Evolutionary conservation across 1,140 invertebrate species (phyloP).

Genomic region (Microvelia longipes): DNA sequence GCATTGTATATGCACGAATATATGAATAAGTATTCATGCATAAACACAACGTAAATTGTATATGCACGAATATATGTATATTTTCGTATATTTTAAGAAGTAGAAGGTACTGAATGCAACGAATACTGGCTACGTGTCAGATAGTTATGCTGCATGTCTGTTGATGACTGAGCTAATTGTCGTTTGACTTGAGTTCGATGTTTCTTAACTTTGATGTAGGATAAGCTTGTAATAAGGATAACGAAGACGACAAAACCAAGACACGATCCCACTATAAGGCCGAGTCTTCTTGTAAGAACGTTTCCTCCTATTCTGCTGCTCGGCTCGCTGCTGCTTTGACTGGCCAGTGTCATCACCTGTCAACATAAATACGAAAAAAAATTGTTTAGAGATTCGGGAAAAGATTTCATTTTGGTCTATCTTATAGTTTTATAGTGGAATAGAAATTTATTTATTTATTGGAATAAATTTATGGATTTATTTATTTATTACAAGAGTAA

Average conservation of each 20-base stretch:
- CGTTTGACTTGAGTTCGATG: conserved; percentile 56
- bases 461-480: too few relatives aligned
- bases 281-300: conserved; percentile 57
- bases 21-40: too few relatives aligned
- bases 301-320: conserved; percentile 42
- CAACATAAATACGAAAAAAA: conserved; percentile 7
- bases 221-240: conserved; percentile 61
- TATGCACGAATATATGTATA: too few relatives aligned
- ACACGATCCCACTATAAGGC: conserved; percentile 66
- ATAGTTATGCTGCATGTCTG: neutral
- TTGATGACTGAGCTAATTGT: conserved; percentile 26
- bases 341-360: conserved; percentile 47
- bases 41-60: too few relatives aligned
- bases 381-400: too few relatives aligned
- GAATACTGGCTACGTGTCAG: neutral
- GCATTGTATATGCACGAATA: too few relatives aligned
- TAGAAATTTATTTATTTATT: too few relatives aligned
- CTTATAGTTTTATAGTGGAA: too few relatives aligned
- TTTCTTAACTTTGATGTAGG: conserved; percentile 72
- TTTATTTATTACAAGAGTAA: too few relatives aligned
- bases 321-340: conserved; percentile 38
- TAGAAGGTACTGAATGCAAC: neutral
- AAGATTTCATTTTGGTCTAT: too few relatives aligned
- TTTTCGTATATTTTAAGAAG: too few relatives aligned
- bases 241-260: conserved; percentile 73